phyloP scores from a whole-genome alignment of 2,888 invertebrate genomes.

The Agrypnus murinus region DNA sequence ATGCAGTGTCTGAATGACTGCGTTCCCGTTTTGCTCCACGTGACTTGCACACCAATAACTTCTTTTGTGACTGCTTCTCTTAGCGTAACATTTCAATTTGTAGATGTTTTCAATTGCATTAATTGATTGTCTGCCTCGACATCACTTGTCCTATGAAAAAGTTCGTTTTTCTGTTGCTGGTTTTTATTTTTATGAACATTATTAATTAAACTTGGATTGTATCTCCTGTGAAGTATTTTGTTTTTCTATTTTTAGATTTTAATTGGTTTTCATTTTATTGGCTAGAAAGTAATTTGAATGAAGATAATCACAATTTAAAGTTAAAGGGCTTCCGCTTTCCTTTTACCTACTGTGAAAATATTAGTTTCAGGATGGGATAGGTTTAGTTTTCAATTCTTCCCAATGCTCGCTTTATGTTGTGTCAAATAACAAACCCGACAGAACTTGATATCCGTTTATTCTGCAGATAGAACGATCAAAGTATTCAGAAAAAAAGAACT shows the following conservation, averaged over 20 bases:
- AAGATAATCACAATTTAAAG: no score
- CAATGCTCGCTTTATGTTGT: constrained; percentile 24
- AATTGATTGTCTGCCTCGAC: constrained; percentile 28
- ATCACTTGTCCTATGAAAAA: neutral
- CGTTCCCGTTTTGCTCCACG: constrained; percentile 37
- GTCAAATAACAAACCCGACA: constrained; percentile 24
- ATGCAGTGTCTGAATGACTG: constrained; percentile 35
- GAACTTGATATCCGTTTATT: neutral
- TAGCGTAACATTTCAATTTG: constrained; percentile 36
- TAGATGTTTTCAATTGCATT: constrained; percentile 33
- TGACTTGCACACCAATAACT: constrained; percentile 37
- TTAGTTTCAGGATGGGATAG: neutral
- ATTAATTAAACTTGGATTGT: no score
- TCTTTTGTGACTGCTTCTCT: constrained; percentile 33
- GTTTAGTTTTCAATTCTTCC: constrained; percentile 12
- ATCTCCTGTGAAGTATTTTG: no score
- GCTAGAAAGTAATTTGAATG: no score
- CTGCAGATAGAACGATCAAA: neutral
- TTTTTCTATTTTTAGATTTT: no score
- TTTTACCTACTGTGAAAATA: neutral
- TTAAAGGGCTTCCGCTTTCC: neutral
- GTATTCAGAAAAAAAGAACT: no score
- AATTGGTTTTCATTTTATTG: no score
- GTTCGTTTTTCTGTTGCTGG: no score
- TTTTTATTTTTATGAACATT: no score